These are phyloP conservation scores for Butorides virescens DNA, from an alignment of 2,113 vertebrate genomes.

Conservation along the genomic window DNA sequence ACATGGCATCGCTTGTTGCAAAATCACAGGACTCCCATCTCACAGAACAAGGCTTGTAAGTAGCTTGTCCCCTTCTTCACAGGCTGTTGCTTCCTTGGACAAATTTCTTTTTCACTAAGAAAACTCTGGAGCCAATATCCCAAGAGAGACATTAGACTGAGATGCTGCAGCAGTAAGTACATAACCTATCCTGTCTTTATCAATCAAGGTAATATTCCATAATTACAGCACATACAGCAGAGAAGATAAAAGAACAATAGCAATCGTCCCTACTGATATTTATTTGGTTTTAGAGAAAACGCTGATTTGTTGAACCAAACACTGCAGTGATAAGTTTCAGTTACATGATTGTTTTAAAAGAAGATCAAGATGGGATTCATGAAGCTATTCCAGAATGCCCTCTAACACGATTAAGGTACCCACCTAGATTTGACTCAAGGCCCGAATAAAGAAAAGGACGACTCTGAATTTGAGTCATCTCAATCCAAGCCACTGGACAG, in stretches of 20 bases:
- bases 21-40: background rate
- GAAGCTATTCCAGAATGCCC: background rate
- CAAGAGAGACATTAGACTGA: background rate
- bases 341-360: background rate
- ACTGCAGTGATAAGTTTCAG: background rate
- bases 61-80: background rate
- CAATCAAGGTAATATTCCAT: background rate
- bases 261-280: background rate
- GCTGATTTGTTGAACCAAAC: background rate
- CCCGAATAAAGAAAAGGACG: constrained; percentile 12
- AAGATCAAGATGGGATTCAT: background rate
- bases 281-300: background rate
- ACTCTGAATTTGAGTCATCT: constrained; percentile 18
- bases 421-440: constrained; percentile 35
- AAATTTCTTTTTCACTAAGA: background rate
- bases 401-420: background rate
- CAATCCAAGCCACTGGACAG: constrained; percentile 46
- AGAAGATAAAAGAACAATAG: background rate
- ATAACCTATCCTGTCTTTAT: background rate
- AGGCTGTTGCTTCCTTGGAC: background rate
- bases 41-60: background rate
- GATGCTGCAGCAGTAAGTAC: background rate
- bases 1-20: background rate
- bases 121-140: background rate
- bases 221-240: background rate